Percentiles rank a stretch among this genome's conserved stretches.
Conservation (phyloP, 2,113 vertebrate genomes). For the Galemys pyrenaicus region DNA sequence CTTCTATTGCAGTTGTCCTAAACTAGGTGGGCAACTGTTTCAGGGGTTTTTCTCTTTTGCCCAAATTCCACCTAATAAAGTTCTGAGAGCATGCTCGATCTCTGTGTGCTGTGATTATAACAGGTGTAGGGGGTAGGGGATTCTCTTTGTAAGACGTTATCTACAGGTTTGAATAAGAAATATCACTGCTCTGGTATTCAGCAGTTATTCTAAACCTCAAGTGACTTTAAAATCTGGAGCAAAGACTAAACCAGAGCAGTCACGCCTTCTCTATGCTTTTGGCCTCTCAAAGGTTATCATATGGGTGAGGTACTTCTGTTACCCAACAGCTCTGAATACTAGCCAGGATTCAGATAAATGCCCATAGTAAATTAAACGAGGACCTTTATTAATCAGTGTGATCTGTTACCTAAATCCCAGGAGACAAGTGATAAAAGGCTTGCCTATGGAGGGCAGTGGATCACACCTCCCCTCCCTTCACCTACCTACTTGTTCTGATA, state of each 20-base stretch:
- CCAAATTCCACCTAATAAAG: slow-evolving; percentile 84
- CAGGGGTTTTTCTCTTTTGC: slow-evolving; percentile 78
- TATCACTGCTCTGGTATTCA: neutral
- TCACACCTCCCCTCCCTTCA: neutral
- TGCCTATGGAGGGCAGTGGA: neutral
- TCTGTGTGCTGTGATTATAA: slow-evolving; percentile 53
- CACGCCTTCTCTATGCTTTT: neutral
- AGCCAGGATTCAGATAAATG: neutral
- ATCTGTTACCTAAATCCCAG: neutral
- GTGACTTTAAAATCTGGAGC: neutral
- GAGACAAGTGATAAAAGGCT: neutral
- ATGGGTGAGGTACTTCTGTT: neutral
- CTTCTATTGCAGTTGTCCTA: slow-evolving; percentile 62
- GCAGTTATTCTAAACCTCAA: neutral
- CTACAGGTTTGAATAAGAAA: neutral
- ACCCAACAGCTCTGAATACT: neutral
- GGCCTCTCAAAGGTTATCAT: neutral
- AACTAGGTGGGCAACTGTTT: slow-evolving; percentile 64
- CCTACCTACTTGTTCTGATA: neutral
- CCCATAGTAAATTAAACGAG: neutral
- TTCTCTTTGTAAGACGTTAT: neutral
- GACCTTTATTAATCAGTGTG: neutral
- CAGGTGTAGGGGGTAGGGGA: neutral
- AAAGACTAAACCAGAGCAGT: neutral
- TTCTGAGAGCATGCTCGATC: slow-evolving; percentile 73